Evolutionary conservation across 2,113 vertebrate species (phyloP), one percentile per base, ranked within the genome.

Genomic region (Lophura nycthemera): DNA sequence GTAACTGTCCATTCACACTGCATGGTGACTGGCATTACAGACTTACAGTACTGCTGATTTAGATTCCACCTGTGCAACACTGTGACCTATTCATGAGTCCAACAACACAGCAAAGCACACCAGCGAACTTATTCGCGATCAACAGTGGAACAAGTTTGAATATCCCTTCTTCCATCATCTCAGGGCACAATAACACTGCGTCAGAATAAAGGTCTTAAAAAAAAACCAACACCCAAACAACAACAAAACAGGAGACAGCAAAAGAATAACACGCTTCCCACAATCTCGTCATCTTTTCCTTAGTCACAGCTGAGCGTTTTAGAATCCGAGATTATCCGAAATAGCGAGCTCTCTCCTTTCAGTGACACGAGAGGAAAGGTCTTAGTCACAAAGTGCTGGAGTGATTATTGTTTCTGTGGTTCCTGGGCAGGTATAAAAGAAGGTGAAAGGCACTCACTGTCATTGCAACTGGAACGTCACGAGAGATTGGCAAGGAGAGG

Each of bases 361-460:
- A 59, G 65, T 59, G 88, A 20, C 56, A 67, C 0, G 5, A 74
- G 64, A 43, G 56, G 80, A 40, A 80, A 65, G 48, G 52, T 73
- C 42, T 93, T 61, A 32, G 69, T 79, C 80, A 88, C 38, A 16
- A 60, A n/a, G 64, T 6, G 84, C 90, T 43, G 57, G 1, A 7
- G 65, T 83, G 80, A 61, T 84, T 38, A 7, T 91, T 95, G 95
- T 93, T 79, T 34, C 73, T 64, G 90, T 30, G 73, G n/a, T 42
- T 63, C n/a, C 89, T 54, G 93, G 75, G 86, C 73, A 92, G 90
- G 27, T 97, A 94, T 93, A 96, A 96, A 97, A 96, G 95, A 52
- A 12, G 12, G 34, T 4, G 89, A 50, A 32, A 90, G 86, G 71
- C 74, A 36, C 66, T 42, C 0, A 2, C 56, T 38, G 71, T 74